Conservation (phyloP, 2,113 vertebrate genomes). For the Zapornia atra region DNA sequence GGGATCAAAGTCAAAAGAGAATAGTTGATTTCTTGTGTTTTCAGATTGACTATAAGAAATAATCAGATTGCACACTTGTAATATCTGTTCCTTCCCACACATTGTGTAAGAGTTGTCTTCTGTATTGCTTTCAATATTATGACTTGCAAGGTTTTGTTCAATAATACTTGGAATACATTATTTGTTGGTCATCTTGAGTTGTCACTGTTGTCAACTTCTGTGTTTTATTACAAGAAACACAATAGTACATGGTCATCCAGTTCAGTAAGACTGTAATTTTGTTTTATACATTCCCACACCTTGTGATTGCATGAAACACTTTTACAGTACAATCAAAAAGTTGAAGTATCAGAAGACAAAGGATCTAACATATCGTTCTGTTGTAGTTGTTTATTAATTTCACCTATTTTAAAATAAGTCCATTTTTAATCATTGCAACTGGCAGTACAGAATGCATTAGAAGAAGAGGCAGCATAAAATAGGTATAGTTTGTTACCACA, state of each 20-base stretch:
- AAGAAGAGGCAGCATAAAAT: background rate
- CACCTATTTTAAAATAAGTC: background rate
- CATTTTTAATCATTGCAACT: background rate
- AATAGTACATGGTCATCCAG: background rate
- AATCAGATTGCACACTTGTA: background rate
- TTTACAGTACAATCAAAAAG: background rate
- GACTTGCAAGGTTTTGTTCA: background rate
- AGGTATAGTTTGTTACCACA: background rate
- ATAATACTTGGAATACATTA: background rate
- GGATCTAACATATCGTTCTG: background rate
- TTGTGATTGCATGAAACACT: background rate
- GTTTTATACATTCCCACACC: background rate
- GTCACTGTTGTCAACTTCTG: background rate
- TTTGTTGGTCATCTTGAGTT: background rate
- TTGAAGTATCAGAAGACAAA: background rate
- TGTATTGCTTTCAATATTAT: background rate
- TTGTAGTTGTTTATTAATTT: background rate
- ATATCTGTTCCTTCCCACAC: background rate
- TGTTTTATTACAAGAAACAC: background rate
- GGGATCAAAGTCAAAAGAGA: background rate
- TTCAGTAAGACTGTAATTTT: background rate
- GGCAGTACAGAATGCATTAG: background rate
- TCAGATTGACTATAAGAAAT: background rate
- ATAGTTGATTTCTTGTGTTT: background rate
- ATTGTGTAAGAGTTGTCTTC: background rate